Conservation (phyloP, 1,140 invertebrate genomes). For the Sitodiplosis mosellana region DNA sequence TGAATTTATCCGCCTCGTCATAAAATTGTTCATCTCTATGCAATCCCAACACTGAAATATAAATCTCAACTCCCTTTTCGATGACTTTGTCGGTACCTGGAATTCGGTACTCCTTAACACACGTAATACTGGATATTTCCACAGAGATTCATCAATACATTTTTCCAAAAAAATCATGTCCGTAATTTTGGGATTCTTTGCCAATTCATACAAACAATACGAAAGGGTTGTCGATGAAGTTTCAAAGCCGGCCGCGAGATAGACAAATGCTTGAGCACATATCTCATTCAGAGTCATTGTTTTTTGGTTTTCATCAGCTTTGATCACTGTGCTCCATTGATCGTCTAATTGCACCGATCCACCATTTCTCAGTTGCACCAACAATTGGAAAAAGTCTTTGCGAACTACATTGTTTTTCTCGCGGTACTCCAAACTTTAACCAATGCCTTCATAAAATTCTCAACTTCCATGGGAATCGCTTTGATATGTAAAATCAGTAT, state of each 20-base stretch:
- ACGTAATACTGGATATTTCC: constrained; percentile 29
- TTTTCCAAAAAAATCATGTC: constrained; percentile 36
- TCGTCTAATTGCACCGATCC: constrained; percentile 13
- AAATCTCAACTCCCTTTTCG: constrained; percentile 12
- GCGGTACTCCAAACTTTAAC: constrained; percentile 12
- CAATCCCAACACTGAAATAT: constrained; percentile 29
- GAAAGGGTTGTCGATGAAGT: constrained; percentile 42
- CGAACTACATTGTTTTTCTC: constrained; percentile 21
- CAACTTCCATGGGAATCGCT: background rate
- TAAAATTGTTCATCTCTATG: constrained; percentile 36
- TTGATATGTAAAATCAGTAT: constrained; percentile 5
- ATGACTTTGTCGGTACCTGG: constrained; percentile 24
- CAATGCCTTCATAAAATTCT: background rate
- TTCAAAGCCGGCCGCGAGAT: constrained; percentile 50
- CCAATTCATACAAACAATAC: constrained; percentile 36
- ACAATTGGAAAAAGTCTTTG: constrained; percentile 29
- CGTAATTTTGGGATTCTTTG: constrained; percentile 28
- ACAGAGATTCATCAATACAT: constrained; percentile 25
- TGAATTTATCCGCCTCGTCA: constrained; percentile 17
- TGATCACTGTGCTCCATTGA: background rate
- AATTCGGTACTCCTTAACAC: constrained; percentile 26
- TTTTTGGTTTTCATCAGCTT: constrained; percentile 4
- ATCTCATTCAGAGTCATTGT: constrained; percentile 26
- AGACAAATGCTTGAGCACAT: constrained; percentile 39
- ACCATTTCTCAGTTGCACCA: constrained; percentile 28